Evolutionary conservation across 2,113 vertebrate species (phyloP).

Genomic region (Paedocypris sp.): DNA sequence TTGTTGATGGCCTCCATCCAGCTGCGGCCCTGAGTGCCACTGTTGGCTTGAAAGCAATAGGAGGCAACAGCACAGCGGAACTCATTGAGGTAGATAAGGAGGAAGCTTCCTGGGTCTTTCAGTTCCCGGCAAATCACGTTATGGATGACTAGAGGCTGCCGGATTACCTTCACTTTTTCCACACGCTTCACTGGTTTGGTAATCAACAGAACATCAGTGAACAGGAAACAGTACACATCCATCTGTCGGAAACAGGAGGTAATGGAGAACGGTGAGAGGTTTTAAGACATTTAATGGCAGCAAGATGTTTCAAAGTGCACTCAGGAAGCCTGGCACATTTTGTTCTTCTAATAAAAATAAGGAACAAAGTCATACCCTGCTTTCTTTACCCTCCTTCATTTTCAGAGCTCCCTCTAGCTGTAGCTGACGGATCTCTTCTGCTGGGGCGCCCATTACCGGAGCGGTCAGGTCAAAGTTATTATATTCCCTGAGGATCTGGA

Average conservation of each 20-base stretch:
- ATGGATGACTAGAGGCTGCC: constrained; percentile 83
- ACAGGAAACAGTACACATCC: constrained; percentile 94
- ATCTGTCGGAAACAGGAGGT: constrained; percentile 54
- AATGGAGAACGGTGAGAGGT: background rate
- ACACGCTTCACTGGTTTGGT: constrained; percentile 85
- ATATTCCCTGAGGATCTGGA: constrained; percentile 83
- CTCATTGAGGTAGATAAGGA: constrained; percentile 91
- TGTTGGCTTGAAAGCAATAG: constrained; percentile 87
- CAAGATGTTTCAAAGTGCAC: background rate
- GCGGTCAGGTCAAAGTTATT: constrained; percentile 76
- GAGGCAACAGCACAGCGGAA: constrained; percentile 78
- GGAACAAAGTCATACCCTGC: constrained; percentile 46
- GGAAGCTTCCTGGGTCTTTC: constrained; percentile 85
- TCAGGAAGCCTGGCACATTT: background rate
- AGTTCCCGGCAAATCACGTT: constrained; percentile 81
- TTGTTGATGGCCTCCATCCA: constrained; percentile 84
- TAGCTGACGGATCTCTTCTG: constrained; percentile 80
- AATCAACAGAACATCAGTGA: constrained; percentile 87
- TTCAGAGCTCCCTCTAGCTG: constrained; percentile 78
- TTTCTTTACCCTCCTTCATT: constrained; percentile 89
- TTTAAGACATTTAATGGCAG: constrained; percentile 1
- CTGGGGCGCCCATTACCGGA: constrained; percentile 71
- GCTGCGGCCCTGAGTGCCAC: constrained; percentile 72
- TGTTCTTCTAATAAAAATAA: background rate
- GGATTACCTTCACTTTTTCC: constrained; percentile 82